These are phyloP conservation scores for Leptoclinus maculatus DNA, from an alignment of 2,797 vertebrate genomes.

Conservation along the genomic window DNA sequence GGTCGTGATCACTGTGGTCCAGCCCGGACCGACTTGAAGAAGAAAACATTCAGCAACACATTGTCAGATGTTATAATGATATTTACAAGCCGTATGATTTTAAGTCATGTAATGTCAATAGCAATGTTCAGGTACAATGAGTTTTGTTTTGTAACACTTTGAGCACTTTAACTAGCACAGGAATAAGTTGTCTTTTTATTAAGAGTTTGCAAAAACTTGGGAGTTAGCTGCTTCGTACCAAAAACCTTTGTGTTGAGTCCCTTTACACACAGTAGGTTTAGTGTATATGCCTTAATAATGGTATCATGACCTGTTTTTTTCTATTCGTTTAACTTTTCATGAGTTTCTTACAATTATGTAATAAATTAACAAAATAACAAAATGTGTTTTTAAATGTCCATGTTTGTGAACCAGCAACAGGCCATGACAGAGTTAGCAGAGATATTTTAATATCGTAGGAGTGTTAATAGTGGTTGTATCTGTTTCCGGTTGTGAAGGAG, in stretches of 20 bases:
- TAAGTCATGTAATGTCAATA: neutral
- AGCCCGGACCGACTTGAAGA: slow-evolving; percentile 18
- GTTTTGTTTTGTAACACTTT: slow-evolving; percentile 4
- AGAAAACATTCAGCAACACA: neutral
- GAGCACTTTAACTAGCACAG: slow-evolving; percentile 30
- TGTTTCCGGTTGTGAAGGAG: neutral
- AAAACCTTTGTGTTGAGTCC: neutral
- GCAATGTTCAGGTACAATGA: neutral
- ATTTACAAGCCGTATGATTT: neutral
- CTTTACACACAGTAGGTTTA: neutral
- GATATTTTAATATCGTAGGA: neutral
- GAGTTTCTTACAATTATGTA: neutral
- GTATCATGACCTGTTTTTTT: neutral
- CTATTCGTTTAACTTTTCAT: neutral
- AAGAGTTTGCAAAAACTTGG: too few species aligned
- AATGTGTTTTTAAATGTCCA: neutral
- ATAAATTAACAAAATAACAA: slow-evolving; percentile 30
- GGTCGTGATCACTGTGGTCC: neutral
- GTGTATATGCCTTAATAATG: neutral
- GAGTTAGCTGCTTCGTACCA: neutral
- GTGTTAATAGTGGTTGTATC: neutral
- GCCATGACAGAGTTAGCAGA: neutral
- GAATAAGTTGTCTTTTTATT: neutral
- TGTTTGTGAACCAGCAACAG: neutral
- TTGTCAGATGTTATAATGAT: neutral